Evolutionary conservation across 2,888 invertebrate genomes (phyloP), one percentile per base, ranked within the genome.

Genomic region (Aleiodes alternator): DNA sequence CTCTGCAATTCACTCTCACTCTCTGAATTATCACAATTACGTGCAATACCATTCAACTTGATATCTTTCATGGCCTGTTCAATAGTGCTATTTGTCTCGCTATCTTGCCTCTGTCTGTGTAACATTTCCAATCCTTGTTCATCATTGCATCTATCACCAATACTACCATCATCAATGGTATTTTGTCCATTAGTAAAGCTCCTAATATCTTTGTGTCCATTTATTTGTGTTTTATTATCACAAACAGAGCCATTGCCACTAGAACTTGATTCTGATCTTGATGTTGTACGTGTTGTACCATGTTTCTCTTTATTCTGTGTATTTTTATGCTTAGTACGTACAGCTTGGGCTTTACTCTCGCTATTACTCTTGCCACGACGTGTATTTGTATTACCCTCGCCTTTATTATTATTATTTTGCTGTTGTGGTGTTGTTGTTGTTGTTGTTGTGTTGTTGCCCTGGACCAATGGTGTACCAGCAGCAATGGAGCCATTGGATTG

Each of bases 291-390:
- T 71, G 85, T 84, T 9, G 72, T 78, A 9, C 81, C 81, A 69
- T 88, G 89, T 75, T 89, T 89, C 50, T 89, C 89, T 80, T 88
- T 90, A 76, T 90, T 90, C 80, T 89, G 87, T 78, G 87, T 89
- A 81, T 89, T 91, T 89, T 91, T 91, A 85, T 90, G 92, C 85
- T 91, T 91, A 82, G 91, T 91, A 80, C 90, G 88, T 85, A 91
- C 92, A 78, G 91, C 90, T 90, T 93, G 90, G 79, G 88, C 91
- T 78, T 89, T 90, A 76, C 88, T 88, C 80, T 90, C 89, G 79
- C 87, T 87, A 80, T 87, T 87, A 82, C 88, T 87, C 84, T 90
- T 87, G 72, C 87, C 85, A 78, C 89, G 83, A 57, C 89, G 84
- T 82, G 87, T 80, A 83, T 84, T 83, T 82, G 89, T 56, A 51